Evolutionary conservation across 2,113 vertebrate species (phyloP).

Genomic region (human (Homo sapiens)): DNA sequence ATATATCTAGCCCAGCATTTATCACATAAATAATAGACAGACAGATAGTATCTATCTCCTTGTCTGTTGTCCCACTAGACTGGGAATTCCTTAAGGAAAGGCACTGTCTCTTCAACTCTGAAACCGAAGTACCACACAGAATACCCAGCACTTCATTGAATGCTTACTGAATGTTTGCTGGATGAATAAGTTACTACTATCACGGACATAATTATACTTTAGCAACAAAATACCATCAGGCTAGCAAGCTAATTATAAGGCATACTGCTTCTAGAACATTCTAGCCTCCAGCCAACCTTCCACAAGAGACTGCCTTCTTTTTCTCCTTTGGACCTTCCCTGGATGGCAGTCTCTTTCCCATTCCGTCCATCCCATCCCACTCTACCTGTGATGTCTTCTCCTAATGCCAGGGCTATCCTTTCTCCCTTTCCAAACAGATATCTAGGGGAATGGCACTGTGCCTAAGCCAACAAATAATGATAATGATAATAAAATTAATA

Average conservation of each 20-base stretch:
- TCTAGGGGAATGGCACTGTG: neutral
- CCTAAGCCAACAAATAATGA: neutral
- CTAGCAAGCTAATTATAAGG: neutral
- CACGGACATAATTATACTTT: neutral
- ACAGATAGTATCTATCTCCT: neutral
- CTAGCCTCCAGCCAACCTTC: neutral
- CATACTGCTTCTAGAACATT: neutral
- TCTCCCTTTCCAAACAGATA: conserved; percentile 21
- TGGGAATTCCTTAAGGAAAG: neutral
- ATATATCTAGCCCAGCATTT: neutral
- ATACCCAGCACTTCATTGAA: neutral
- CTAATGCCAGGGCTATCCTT: neutral
- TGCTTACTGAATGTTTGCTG: neutral
- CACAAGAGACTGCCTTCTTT: neutral
- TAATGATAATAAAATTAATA: neutral
- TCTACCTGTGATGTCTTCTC: neutral
- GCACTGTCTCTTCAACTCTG: neutral
- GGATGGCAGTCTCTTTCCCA: neutral
- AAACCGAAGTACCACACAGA: neutral
- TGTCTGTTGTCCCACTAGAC: neutral
- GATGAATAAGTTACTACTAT: neutral
- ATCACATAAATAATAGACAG: neutral
- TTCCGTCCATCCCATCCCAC: neutral
- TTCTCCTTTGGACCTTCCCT: neutral
- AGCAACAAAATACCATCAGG: neutral